These are phyloP conservation scores for Rhegmatorhina hoffmannsi DNA, from an alignment of 2,113 vertebrate genomes.

Conservation along the genomic window DNA sequence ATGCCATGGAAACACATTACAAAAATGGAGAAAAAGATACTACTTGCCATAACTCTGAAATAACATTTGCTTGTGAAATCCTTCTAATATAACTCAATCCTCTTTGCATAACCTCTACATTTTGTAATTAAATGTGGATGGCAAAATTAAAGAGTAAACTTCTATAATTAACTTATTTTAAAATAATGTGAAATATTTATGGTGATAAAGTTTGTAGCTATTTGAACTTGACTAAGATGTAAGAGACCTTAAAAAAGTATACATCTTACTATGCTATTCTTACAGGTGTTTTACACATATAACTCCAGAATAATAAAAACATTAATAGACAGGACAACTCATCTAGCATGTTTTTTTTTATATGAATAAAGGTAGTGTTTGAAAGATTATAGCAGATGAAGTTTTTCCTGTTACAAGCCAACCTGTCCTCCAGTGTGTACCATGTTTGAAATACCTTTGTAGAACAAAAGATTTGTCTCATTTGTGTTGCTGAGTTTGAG, in stretches of 20 bases:
- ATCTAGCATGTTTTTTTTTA: not conserved
- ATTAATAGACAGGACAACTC: not conserved
- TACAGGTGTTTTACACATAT: not conserved
- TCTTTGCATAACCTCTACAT: not conserved
- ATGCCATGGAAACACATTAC: not conserved
- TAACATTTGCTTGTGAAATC: not conserved
- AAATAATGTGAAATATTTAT: not conserved
- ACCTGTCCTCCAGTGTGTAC: not conserved
- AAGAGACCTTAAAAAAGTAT: not conserved
- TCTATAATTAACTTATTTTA: not conserved
- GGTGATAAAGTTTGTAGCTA: not conserved
- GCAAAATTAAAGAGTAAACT: not conserved
- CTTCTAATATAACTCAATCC: not conserved
- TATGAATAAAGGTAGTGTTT: not conserved
- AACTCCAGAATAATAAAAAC: not conserved
- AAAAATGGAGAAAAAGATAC: not conserved
- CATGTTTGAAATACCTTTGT: not conserved
- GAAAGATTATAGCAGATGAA: not conserved
- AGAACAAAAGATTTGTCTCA: not conserved
- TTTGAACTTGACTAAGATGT: not conserved
- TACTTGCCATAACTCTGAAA: not conserved
- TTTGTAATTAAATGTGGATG: not conserved
- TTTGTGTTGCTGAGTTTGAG: not conserved
- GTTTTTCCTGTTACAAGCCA: not conserved
- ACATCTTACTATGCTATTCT: not conserved